phyloP scores from a whole-genome alignment of 2,797 vertebrate species.

The Hirundo rustica region DNA sequence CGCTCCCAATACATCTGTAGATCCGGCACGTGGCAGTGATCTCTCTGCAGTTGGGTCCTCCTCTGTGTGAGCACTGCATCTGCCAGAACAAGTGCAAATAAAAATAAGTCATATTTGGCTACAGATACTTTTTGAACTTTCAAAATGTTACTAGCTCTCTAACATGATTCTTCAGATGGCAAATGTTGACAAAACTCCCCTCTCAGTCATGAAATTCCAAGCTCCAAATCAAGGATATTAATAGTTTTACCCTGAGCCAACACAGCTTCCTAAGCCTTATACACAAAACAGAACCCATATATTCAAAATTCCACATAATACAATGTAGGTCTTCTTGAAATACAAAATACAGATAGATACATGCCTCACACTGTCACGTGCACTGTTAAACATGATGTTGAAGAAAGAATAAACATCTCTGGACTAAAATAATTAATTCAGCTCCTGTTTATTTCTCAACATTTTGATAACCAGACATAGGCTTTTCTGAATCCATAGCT shows the following conservation, averaged over 20 bases:
- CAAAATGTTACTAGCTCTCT: background rate
- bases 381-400: background rate
- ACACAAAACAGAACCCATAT: background rate
- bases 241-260: background rate
- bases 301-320: background rate
- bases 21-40: background rate
- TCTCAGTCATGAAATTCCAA: background rate
- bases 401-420: background rate
- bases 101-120: background rate
- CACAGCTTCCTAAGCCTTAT: background rate
- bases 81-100: background rate
- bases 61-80: background rate
- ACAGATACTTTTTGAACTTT: background rate
- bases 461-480: background rate
- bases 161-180: background rate
- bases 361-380: background rate
- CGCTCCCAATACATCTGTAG: background rate
- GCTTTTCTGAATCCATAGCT: background rate
- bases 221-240: background rate
- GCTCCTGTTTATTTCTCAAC: background rate
- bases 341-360: fast-evolving
- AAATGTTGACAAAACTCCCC: background rate
- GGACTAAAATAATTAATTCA: background rate
- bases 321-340: background rate
- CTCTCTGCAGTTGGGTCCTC: background rate